These are phyloP conservation scores for Tipula unca DNA, from an alignment of 2,888 invertebrate genomes.

Conservation along the genomic window DNA sequence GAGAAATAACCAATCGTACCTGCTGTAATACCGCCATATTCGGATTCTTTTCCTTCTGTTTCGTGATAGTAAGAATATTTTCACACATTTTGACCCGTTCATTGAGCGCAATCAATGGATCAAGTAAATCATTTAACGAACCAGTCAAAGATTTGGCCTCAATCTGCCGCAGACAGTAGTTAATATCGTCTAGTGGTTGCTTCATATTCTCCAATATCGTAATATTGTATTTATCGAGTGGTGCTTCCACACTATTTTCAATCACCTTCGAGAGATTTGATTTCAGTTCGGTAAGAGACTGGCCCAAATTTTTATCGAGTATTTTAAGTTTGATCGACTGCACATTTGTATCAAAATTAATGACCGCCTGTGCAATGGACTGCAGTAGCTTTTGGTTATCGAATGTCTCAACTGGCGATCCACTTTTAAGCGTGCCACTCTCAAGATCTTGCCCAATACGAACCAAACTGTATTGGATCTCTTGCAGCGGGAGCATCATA, in stretches of 20 bases:
- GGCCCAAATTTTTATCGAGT: not conserved
- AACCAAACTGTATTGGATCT: constrained; percentile 48
- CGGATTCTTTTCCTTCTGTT: constrained; percentile 31
- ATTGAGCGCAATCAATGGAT: constrained; percentile 37
- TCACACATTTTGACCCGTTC: constrained; percentile 34
- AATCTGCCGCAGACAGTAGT: constrained; percentile 41
- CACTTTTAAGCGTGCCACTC: constrained; percentile 35
- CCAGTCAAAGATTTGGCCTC: constrained; percentile 39
- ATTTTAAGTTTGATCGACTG: constrained; percentile 27
- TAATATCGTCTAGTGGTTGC: constrained; percentile 45
- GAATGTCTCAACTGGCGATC: constrained; percentile 35
- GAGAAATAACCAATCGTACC: constrained; percentile 33
- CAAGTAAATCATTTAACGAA: constrained; percentile 37
- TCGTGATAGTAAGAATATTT: constrained; percentile 32
- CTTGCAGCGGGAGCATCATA: constrained; percentile 49
- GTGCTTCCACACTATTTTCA: constrained; percentile 47
- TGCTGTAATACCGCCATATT: constrained; percentile 33
- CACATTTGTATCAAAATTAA: constrained; percentile 41
- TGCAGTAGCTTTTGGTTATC: constrained; percentile 41
- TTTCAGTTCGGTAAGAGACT: constrained; percentile 41
- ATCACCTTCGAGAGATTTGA: constrained; percentile 48
- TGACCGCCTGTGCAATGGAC: constrained; percentile 39
- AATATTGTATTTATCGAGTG: constrained; percentile 38
- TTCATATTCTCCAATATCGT: constrained; percentile 45
- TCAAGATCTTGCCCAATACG: constrained; percentile 43